Evolutionary conservation across 2,797 vertebrate genomes (phyloP), one percentile per base, ranked within the genome.

Genomic region (Merluccius polli): DNA sequence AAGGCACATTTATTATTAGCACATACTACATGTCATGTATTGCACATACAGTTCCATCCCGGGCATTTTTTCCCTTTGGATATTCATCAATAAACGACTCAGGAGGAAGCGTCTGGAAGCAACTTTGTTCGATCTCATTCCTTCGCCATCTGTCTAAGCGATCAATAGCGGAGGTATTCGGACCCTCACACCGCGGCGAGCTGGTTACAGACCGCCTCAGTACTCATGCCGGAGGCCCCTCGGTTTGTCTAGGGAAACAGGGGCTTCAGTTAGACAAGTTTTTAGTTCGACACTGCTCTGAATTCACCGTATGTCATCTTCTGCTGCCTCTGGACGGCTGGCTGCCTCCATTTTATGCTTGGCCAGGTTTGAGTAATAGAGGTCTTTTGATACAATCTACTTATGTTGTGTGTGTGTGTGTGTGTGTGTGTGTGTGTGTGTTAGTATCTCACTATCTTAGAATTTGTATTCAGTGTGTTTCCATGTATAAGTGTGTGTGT

Each of bases 401-500:
- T 59, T 59, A 59, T 65, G 59, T 65, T 65, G 59, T 65, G 4
- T 8, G 59, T 65, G 59, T 65, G 59, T 65, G 59, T 65, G 24
- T 69, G 30, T 69, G 59, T 65, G 21, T 65, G 59, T 65, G n/a
- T 65, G n/a, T 65, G 29, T 69, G 67, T 31, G 29, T 16, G 7
- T 63, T 63, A 27, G n/a, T 24, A 24, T 48, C 44, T 48, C 44
- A 48, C 44, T 65, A 11, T 65, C 59, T 27, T 24, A 65, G 24
- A 27, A 27, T 65, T 32, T 69, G 67, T 21, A 69, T 32, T 69
- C 29, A 32, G 67, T 30, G 27, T 15, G 31, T 31, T 30, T 31
- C 24, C 65, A 69, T 69, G 13, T 31, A 30, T 69, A 32, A 18
- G 15, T 69, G 15, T 31, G 12, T 83, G n/a, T 72, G 12, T 59